A percentile compares a stretch with the other conserved stretches of the same genome.
phyloP scores from a whole-genome alignment of 37 sponge, comb jelly and placozoan genomes.

The Ianthella basta region DNA sequence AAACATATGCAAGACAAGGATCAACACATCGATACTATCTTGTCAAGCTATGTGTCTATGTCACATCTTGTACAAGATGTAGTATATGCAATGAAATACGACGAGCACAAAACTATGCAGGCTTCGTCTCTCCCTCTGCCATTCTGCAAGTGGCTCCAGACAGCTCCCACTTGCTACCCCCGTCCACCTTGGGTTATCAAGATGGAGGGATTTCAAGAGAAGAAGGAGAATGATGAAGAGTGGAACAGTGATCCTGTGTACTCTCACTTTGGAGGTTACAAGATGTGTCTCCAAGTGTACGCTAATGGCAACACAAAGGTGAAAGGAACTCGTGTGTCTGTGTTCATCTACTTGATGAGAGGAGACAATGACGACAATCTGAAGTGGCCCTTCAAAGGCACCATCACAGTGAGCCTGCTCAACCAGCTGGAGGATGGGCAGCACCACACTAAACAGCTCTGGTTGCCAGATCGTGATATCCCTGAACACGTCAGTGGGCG shows the following conservation, averaged over 20 bases:
- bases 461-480: neutral
- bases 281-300: slow-evolving; percentile 39
- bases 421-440: slow-evolving; percentile 47
- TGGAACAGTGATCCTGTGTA: slow-evolving; percentile 57
- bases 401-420: slow-evolving; percentile 47
- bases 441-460: slow-evolving; percentile 18
- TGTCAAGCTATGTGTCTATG: too few species aligned
- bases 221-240: slow-evolving; percentile 1
- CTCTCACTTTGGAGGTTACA: slow-evolving; percentile 54
- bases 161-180: slow-evolving; percentile 3
- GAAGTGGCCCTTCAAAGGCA: slow-evolving; percentile 55
- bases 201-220: slow-evolving; percentile 7
- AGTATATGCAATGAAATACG: too few species aligned
- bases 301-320: slow-evolving; percentile 16
- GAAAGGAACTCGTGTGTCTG: slow-evolving; percentile 41
- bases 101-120: too few species aligned
- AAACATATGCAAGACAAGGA: neutral
- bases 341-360: slow-evolving; percentile 40
- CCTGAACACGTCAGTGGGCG: neutral
- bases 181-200: slow-evolving; percentile 21
- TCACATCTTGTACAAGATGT: too few species aligned
- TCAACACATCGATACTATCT: neutral
- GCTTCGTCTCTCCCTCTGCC: neutral
- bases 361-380: slow-evolving; percentile 50
- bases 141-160: slow-evolving; percentile 26